Base-by-base conservation (phyloP, 1,140 invertebrate species). In the Zaprionus inermis region DNA sequence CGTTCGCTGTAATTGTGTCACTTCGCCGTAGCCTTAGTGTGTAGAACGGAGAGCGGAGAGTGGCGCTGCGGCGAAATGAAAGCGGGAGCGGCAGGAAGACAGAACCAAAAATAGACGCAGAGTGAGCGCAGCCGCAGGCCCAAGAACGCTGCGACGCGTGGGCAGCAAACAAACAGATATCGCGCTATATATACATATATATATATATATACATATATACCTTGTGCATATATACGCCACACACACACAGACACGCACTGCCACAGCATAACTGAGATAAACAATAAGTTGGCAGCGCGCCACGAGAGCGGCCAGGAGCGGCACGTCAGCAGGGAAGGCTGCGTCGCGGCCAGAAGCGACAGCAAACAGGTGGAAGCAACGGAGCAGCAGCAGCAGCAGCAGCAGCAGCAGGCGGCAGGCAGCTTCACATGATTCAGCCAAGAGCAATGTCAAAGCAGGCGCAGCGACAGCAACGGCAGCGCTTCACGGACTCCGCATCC, bases 231-330 rank as follows among this genome's bases (percentile, higher is more conserved):
- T 12, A 57, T 4, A 7, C 20, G 44, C 16, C 30, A 20, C 57
- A 59, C 41, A 30, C 24, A 54, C 24, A 34, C 36, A 54, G 2
- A 61, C 49, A 34, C 14, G 30, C 18, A 63, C 46, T 78, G 66
- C 49, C 38, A 5, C 24, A 44, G 74, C 63, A 63, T 64, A 72
- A 32, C 58, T 81, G 78, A 58, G 74, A 81, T 81, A 81, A 81
- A 81, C 74, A 81, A 80, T 80, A 71, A 80, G 52, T 84, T 84
- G 81, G 81, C 81, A 64, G 55, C 41, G n/a, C 34, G 81, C 81
- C 81, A 82, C 55, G 32, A 28, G 41, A 58, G 44, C 18, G 20
- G 68, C 56, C 69, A 49, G 64, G 68, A 51, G 46, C 41, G 65
- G 60, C 20, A 52, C 55, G 9, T 30, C 14, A 16, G 38, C 36